Conservation (phyloP, 2,888 invertebrate species). For the Magallana nippona region DNA sequence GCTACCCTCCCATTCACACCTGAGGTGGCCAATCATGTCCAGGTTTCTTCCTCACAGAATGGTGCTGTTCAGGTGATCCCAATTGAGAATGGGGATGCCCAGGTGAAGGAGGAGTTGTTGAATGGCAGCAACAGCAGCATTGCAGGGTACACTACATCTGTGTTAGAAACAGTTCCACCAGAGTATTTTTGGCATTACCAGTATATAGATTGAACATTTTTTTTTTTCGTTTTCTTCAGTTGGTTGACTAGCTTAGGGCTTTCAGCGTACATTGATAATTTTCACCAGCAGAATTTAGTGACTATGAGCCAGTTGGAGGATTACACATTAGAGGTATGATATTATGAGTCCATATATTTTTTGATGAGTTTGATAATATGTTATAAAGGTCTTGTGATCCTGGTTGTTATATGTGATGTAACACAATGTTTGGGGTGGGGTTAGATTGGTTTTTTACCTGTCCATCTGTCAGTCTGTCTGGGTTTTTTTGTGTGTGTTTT, state of each 20-base stretch:
- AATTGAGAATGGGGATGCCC: constrained; percentile 52
- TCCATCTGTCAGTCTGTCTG: too few species aligned
- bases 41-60: constrained; percentile 62
- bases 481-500: too few species aligned
- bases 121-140: constrained; percentile 66
- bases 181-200: not conserved
- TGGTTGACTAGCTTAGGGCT: constrained; percentile 74
- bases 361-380: too few species aligned
- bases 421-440: too few species aligned
- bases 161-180: not conserved
- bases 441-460: too few species aligned
- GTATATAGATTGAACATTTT: not conserved
- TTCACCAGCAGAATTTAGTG: constrained; percentile 71
- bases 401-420: too few species aligned
- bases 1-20: constrained; percentile 60
- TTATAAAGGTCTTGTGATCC: too few species aligned
- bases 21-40: constrained; percentile 47
- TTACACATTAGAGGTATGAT: constrained; percentile 73
- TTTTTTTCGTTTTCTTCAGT: constrained; percentile 55
- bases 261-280: constrained; percentile 75
- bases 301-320: constrained; percentile 75
- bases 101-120: constrained; percentile 67
- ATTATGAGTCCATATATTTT: too few species aligned
- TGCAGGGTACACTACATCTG: constrained; percentile 62
- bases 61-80: constrained; percentile 50